Evolutionary conservation across 2,797 vertebrate species (phyloP).

Genomic region (Cynopterus sphinx): DNA sequence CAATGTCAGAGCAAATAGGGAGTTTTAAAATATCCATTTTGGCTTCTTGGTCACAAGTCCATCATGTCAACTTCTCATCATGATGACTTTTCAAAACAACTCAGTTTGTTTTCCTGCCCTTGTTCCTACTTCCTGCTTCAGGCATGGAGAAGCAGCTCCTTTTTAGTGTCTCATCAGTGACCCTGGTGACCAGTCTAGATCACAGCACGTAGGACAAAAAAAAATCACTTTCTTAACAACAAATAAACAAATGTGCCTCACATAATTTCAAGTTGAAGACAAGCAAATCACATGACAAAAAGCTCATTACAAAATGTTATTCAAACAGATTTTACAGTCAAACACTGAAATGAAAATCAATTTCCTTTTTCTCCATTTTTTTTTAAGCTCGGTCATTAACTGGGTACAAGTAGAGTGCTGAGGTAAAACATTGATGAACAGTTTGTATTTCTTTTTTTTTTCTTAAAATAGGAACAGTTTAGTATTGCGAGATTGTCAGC

Average conservation of each 20-base stretch:
- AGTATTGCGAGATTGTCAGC: conserved; percentile 99
- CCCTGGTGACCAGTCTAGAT: conserved; percentile 90
- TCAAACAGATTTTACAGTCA: conserved; percentile 86
- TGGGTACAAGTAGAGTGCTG: conserved; percentile 92
- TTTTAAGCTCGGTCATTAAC: conserved; percentile 87
- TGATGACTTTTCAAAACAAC: conserved; percentile 69
- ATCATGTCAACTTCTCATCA: conserved; percentile 84
- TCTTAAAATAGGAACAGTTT: conserved; percentile 90
- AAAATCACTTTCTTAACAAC: conserved; percentile 84
- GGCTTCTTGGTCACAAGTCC: conserved; percentile 90
- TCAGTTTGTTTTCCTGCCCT: conserved; percentile 82
- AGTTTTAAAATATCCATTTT: conserved; percentile 90
- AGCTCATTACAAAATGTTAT: conserved; percentile 87
- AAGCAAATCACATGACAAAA: conserved; percentile 90
- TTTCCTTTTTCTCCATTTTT: conserved; percentile 80
- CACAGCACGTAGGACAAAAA: conserved; percentile 85
- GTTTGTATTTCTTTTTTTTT: conserved; percentile 86
- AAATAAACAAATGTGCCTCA: conserved; percentile 88
- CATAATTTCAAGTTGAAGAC: conserved; percentile 87
- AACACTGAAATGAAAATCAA: conserved; percentile 86
- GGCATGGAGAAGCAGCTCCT: conserved; percentile 84
- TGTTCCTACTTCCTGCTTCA: conserved; percentile 82
- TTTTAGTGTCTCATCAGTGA: conserved; percentile 87
- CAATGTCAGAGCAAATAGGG: conserved; percentile 92
- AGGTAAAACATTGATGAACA: conserved; percentile 94